These are phyloP conservation scores for Eidolon dupreanum DNA, from an alignment of 2,797 vertebrate species.

Conservation along the genomic window DNA sequence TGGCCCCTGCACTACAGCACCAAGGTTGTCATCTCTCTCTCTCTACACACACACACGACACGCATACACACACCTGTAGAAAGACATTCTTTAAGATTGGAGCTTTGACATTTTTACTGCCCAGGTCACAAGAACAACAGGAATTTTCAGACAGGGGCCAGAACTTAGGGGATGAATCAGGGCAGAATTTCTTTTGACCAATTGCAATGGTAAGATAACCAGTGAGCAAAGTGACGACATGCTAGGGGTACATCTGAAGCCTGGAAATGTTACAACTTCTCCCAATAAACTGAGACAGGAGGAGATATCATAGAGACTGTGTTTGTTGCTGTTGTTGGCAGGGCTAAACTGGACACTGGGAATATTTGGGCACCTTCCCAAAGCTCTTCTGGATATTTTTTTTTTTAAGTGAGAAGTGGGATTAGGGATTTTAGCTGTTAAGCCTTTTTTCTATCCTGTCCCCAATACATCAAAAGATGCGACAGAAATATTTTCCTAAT, in stretches of 20 bases:
- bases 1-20: background rate
- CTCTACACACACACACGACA: background rate
- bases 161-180: background rate
- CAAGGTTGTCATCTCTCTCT: background rate
- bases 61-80: background rate
- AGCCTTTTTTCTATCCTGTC: conserved; percentile 24
- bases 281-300: background rate
- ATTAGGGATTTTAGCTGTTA: conserved; percentile 46
- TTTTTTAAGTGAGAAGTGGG: background rate
- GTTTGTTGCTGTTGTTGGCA: background rate
- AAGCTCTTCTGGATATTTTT: background rate
- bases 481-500: conserved; percentile 46
- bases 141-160: background rate
- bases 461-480: conserved; percentile 58
- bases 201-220: background rate
- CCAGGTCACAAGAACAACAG: background rate
- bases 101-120: background rate
- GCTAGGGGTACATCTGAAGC: background rate
- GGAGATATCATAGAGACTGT: background rate
- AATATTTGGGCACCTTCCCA: background rate
- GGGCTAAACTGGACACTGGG: background rate
- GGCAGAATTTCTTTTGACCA: background rate
- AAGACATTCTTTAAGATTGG: background rate
- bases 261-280: background rate
- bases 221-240: too few species aligned